These are phyloP conservation scores for Potamilus streckersoni DNA, from an alignment of 1,140 invertebrate species.

Conservation along the genomic window DNA sequence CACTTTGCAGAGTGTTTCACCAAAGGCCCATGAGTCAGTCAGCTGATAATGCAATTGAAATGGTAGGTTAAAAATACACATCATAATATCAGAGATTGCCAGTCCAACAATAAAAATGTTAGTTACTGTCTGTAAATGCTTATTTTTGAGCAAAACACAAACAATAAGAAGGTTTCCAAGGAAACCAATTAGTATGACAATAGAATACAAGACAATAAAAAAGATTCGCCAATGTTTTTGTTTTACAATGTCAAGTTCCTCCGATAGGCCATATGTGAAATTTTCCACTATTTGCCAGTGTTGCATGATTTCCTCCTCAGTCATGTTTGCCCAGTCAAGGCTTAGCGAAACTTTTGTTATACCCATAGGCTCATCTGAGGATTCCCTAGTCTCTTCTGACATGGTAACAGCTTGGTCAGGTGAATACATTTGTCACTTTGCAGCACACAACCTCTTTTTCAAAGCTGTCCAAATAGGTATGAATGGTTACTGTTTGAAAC, in stretches of 20 bases:
- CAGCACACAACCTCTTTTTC: too few relatives aligned
- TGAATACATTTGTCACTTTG: too few relatives aligned
- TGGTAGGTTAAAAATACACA: conserved; percentile 90
- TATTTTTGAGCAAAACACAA: conserved; percentile 87
- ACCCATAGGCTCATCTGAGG: too few relatives aligned
- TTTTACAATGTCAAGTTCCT: conserved; percentile 44
- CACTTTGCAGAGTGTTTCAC: conserved; percentile 56
- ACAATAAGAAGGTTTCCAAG: conserved; percentile 88
- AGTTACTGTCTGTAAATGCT: conserved; percentile 95
- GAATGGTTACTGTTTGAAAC: too few relatives aligned
- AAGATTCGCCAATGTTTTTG: conserved; percentile 50
- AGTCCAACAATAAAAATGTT: conserved; percentile 98
- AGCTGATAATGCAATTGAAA: conserved; percentile 83
- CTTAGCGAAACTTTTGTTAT: background rate
- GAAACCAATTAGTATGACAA: conserved; percentile 64
- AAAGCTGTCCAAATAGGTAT: too few relatives aligned
- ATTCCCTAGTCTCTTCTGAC: too few relatives aligned
- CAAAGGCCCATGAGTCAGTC: conserved; percentile 86
- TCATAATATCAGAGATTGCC: conserved; percentile 92
- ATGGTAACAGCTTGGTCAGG: too few relatives aligned
- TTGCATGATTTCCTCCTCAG: conserved; percentile 13
- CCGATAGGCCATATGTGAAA: conserved; percentile 8
- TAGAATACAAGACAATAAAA: conserved; percentile 59
- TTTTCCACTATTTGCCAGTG: conserved; percentile 28
- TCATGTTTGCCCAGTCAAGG: conserved; percentile 25